Conservation (phyloP, 2,797 vertebrate species). For the Gymnothorax reevesii region DNA sequence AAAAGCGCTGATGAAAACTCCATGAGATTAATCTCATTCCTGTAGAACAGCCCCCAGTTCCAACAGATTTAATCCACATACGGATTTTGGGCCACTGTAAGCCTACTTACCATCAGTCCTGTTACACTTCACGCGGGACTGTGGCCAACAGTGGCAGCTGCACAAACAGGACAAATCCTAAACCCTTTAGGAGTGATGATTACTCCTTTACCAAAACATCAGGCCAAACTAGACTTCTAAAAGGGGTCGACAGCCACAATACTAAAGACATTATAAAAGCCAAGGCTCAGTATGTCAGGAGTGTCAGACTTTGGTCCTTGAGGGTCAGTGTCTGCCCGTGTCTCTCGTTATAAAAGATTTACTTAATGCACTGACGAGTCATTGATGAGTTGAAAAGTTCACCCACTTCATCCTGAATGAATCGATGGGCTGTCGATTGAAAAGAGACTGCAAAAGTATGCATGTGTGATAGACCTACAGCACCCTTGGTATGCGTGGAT, state of each 20-base stretch:
- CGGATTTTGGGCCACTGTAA: not conserved
- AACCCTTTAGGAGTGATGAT: not conserved
- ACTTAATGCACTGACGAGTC: too few species aligned
- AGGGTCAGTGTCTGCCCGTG: too few species aligned
- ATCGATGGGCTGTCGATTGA: too few species aligned
- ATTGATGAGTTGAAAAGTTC: too few species aligned
- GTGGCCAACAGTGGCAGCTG: not conserved
- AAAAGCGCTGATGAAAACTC: conserved; percentile 9
- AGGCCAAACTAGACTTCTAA: not conserved
- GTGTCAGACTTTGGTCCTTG: too few species aligned
- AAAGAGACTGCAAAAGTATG: too few species aligned
- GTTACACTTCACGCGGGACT: not conserved
- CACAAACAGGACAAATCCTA: not conserved
- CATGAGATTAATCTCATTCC: not conserved
- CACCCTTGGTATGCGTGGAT: not conserved
- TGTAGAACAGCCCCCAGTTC: conserved; percentile 20
- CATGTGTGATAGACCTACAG: too few species aligned
- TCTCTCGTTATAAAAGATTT: too few species aligned
- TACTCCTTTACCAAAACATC: not conserved
- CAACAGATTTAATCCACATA: not conserved
- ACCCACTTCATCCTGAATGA: too few species aligned
- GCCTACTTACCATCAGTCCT: not conserved
- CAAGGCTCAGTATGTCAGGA: not conserved
- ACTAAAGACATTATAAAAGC: not conserved
- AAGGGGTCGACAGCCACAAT: not conserved